Conservation (phyloP, 1,140 invertebrate species). For the Odontomachus brunneus region DNA sequence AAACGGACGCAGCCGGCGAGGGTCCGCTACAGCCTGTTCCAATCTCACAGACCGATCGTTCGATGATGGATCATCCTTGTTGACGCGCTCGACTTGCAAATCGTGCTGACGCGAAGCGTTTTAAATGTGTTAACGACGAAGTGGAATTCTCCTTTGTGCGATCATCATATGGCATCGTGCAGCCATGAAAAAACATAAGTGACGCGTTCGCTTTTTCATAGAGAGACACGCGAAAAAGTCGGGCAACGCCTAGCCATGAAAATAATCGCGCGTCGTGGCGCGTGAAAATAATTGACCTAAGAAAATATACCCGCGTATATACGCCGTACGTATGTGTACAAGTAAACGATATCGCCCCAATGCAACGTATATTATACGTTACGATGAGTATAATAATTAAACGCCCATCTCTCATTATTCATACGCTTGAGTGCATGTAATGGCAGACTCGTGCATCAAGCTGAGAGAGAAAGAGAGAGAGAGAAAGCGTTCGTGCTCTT, state of each 20-base stretch:
- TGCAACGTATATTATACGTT: slow-evolving; percentile 54
- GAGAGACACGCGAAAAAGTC: not conserved
- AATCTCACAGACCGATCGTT: slow-evolving; percentile 52
- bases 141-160: not conserved
- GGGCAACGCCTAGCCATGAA: not conserved
- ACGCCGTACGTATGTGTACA: not conserved
- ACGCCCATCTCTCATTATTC: slow-evolving; percentile 61
- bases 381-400: slow-evolving; percentile 62
- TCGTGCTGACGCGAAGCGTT: slow-evolving; percentile 1
- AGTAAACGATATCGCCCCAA: slow-evolving; percentile 55
- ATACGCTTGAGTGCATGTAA: slow-evolving; percentile 55
- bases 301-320: slow-evolving; percentile 51
- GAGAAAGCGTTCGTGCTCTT: slow-evolving; percentile 40
- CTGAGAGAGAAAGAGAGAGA: slow-evolving; percentile 8
- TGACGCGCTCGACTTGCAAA: slow-evolving; percentile 30
- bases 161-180: no score
- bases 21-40: slow-evolving; percentile 77
- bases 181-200: not conserved
- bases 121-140: slow-evolving; percentile 22
- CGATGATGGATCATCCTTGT: slow-evolving; percentile 53
- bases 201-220: slow-evolving; percentile 2
- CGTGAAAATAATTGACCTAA: slow-evolving; percentile 51
- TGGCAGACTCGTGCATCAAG: slow-evolving; percentile 57
- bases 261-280: slow-evolving; percentile 27
- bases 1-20: slow-evolving; percentile 75